A percentile compares a stretch with the other conserved stretches of the same genome.
Evolutionary conservation across 2,797 vertebrate genomes (phyloP).

Genomic region (Arrhamphus sclerolepis): DNA sequence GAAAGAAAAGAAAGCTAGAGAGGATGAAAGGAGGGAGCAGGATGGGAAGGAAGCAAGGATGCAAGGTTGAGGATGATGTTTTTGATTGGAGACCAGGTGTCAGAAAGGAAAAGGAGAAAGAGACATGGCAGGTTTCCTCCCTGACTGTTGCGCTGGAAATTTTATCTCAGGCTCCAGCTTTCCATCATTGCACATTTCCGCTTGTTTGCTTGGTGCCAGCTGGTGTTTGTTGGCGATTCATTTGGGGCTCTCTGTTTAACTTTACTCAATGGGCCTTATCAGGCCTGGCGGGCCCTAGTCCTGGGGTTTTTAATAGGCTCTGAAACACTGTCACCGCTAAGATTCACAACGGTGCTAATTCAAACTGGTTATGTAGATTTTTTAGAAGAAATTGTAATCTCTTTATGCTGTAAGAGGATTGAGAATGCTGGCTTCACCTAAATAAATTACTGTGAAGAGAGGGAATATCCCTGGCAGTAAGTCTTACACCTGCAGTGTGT

Average conservation of each 20-base stretch:
- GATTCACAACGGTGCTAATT: slow-evolving; percentile 34
- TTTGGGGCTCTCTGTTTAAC: slow-evolving; percentile 38
- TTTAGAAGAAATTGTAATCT: slow-evolving; percentile 67
- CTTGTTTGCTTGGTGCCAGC: slow-evolving; percentile 47
- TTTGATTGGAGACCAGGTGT: slow-evolving; percentile 18
- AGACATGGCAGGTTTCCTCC: slow-evolving; percentile 41
- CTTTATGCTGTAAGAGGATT: slow-evolving; percentile 64
- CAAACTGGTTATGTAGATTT: slow-evolving; percentile 50
- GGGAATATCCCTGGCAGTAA: slow-evolving; percentile 41
- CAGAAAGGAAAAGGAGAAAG: slow-evolving; percentile 18
- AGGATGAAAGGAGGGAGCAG: slow-evolving; percentile 35
- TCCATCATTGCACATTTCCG: slow-evolving; percentile 29
- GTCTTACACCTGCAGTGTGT: slow-evolving; percentile 49
- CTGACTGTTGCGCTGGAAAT: slow-evolving; percentile 47
- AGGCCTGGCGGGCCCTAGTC: slow-evolving; percentile 29
- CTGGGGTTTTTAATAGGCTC: slow-evolving; percentile 34
- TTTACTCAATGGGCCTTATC: slow-evolving; percentile 41
- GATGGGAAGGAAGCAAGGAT: slow-evolving; percentile 26
- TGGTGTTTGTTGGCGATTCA: slow-evolving; percentile 47
- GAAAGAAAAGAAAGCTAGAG: slow-evolving; percentile 42
- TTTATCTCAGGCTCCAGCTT: slow-evolving; percentile 57
- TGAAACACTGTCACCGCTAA: slow-evolving; percentile 46
- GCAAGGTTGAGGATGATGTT: slow-evolving; percentile 24
- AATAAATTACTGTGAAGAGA: slow-evolving; percentile 64
- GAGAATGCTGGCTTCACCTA: slow-evolving; percentile 50